A percentile compares a stretch with the other conserved stretches of the same genome.
phyloP scores from a whole-genome alignment of 2,797 vertebrate species.

The Chiloscyllium punctatum region DNA sequence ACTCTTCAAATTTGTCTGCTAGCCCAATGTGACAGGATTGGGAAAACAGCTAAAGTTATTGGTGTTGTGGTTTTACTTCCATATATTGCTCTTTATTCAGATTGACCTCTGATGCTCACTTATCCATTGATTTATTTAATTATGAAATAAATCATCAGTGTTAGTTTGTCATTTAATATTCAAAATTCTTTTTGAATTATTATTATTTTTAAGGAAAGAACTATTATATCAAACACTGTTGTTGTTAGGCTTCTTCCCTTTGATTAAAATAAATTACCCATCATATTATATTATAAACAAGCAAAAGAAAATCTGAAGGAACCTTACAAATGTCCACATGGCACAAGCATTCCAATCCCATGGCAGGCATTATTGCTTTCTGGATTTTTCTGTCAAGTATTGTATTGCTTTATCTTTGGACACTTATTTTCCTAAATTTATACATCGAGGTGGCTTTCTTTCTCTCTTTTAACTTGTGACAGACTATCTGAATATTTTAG shows the following conservation, averaged over 20 bases:
- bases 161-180: neutral
- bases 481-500: neutral
- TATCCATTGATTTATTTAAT: neutral
- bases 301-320: neutral
- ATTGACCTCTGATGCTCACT: neutral
- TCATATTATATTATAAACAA: neutral
- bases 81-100: neutral
- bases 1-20: neutral
- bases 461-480: neutral
- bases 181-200: neutral
- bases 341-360: neutral
- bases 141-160: neutral
- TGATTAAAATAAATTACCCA: neutral
- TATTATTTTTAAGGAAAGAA: neutral
- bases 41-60: neutral
- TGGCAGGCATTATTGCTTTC: neutral
- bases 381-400: neutral
- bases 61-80: neutral
- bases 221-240: neutral
- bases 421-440: neutral
- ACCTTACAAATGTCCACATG: neutral
- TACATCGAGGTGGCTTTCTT: neutral
- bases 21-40: neutral
- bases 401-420: neutral
- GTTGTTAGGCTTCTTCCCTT: neutral